Evolutionary conservation across 2,113 vertebrate genomes (phyloP).

Genomic region (Odontophorus gujanensis): DNA sequence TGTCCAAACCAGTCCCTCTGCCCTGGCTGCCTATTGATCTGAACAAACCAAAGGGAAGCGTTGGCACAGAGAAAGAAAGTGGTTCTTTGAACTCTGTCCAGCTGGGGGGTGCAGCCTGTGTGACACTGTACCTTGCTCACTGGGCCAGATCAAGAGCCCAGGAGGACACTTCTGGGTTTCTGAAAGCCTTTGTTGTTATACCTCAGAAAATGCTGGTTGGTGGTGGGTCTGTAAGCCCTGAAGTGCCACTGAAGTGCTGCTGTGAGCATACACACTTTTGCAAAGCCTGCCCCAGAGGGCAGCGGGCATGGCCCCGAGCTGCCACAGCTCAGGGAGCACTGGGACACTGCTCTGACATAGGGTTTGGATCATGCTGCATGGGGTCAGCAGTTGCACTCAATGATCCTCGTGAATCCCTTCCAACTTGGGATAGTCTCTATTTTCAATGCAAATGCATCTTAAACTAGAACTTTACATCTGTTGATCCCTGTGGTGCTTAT

Average conservation of each 20-base stretch:
- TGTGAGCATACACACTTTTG: neutral
- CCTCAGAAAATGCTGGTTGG: neutral
- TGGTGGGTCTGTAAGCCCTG: neutral
- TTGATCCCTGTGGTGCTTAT: neutral
- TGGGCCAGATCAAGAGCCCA: neutral
- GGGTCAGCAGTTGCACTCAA: neutral
- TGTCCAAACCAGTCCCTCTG: neutral
- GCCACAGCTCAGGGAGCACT: neutral
- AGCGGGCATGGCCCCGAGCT: neutral
- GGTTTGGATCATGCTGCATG: neutral
- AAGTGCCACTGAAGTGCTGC: neutral
- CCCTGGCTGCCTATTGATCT: neutral
- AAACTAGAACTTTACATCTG: neutral
- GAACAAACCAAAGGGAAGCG: neutral
- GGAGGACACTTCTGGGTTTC: neutral
- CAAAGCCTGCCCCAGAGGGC: neutral
- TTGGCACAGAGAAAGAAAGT: neutral
- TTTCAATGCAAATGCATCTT: neutral
- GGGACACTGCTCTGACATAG: neutral
- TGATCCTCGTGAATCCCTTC: neutral
- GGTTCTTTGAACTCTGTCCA: neutral
- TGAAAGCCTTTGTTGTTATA: neutral
- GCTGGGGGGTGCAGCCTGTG: neutral
- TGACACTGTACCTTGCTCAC: fast-evolving
- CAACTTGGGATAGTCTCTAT: neutral